Percentiles rank a stretch among this genome's conserved stretches.
phyloP scores from a whole-genome alignment of 2,888 invertebrate genomes.

The Agrochola lychnidis region DNA sequence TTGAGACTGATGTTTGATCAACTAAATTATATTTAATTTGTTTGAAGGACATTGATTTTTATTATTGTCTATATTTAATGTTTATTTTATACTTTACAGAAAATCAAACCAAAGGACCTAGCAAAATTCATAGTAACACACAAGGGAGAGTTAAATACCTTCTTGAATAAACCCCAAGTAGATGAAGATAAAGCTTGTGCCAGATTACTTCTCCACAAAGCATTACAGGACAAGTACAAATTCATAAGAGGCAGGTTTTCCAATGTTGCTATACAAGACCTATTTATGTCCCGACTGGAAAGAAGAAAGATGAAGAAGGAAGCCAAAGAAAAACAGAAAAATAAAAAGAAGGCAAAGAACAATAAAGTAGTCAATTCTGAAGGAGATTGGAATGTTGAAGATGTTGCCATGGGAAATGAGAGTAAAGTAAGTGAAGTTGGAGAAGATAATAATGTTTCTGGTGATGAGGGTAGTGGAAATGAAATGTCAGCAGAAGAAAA shows the following conservation, averaged over 20 bases:
- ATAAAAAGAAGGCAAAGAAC: constrained; percentile 76
- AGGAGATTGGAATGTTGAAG: constrained; percentile 82
- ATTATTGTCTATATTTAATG: not conserved
- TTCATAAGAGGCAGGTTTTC: constrained; percentile 80
- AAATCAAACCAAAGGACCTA: constrained; percentile 85
- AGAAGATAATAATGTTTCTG: constrained; percentile 32
- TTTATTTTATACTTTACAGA: constrained; percentile 75
- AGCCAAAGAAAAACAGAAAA: constrained; percentile 80
- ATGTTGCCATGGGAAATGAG: constrained; percentile 61
- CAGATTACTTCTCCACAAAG: constrained; percentile 83
- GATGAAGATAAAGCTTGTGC: constrained; percentile 85
- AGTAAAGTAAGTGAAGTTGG: constrained; percentile 48
- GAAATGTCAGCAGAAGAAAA: constrained; percentile 49
- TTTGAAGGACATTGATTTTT: not conserved
- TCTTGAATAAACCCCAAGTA: constrained; percentile 82
- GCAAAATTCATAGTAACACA: constrained; percentile 85
- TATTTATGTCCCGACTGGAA: constrained; percentile 86
- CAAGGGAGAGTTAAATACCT: constrained; percentile 79
- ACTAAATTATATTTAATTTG: not conserved
- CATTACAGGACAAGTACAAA: constrained; percentile 83
- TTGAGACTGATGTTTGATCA: not conserved
- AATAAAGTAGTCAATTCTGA: constrained; percentile 74
- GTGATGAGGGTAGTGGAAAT: constrained; percentile 41
- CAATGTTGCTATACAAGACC: constrained; percentile 83
- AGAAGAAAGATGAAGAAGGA: constrained; percentile 84